Base-by-base conservation (phyloP, 1,140 invertebrate species). In the Zophobas morio region DNA sequence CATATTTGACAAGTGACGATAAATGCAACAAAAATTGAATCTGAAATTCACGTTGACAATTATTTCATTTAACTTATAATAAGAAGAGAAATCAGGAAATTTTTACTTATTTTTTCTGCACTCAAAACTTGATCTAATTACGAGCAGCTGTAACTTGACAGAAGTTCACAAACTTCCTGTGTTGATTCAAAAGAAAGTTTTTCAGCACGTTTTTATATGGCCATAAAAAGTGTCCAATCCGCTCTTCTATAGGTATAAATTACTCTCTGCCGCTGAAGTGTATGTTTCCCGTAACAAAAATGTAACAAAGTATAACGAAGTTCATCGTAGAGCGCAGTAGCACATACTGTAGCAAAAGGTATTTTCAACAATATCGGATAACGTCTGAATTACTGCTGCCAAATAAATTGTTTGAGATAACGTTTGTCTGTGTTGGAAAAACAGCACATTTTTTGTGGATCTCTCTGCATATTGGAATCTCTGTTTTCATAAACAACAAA, bases 321-420 rank as follows among this genome's bases (percentile, higher is more conserved):
- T 63, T 63, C 57, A 63, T 63, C 57, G 54, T 33, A 57, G 34
- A 6, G 20, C 6, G 54, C n/a, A 57, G 20, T 33, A 34, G 6
- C 20, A 57, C 20, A 57, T 6, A 57, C 5, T 34, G 20, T 8
- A 8, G 42, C 3, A 4, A 8, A 46, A 46, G 42, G 3, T 51
- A 51, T 51, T 51, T 51, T 6, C 57, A 63, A 63, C 57, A 39
- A 63, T 63, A 63, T 63, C 57, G 33, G 57, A 63, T 63, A 63
- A 63, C 57, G 57, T 57, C 54, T 57, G 34, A 57, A 57, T 33
- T 57, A 6, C 57, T 39, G 57, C 35, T 63, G 35, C 34, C 57
- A 32, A 63, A 63, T 63, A 63, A 63, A 39, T 63, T 39, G 57
- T 57, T 57, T 34, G 20, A 57, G 54, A 57, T 57, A 57, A 57